These are phyloP conservation scores for Urocynchramus pylzowi DNA, from an alignment of 2,113 vertebrate species.

Conservation along the genomic window DNA sequence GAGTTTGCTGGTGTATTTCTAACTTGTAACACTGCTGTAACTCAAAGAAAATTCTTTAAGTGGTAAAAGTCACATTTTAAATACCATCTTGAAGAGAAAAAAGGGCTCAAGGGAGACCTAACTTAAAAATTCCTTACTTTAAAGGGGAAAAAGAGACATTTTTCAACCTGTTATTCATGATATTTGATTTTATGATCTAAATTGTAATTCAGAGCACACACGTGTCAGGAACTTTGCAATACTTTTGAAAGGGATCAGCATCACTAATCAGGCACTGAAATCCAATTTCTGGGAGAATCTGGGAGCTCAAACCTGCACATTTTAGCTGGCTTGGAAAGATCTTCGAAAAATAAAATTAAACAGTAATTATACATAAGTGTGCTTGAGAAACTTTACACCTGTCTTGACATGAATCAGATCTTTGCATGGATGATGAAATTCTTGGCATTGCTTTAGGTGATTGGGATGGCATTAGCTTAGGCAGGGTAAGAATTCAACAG, in stretches of 20 bases:
- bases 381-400: conserved; percentile 55
- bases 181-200: conserved; percentile 1
- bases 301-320: neutral
- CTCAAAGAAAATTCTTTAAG: neutral
- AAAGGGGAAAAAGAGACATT: neutral
- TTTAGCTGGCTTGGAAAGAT: conserved; percentile 12
- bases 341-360: conserved; percentile 55
- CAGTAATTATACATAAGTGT: conserved; percentile 36
- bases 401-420: conserved; percentile 55
- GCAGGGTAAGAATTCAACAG: conserved; percentile 22
- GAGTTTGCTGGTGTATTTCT: neutral
- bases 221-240: neutral
- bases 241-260: conserved; percentile 18
- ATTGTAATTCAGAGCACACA: neutral
- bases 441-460: conserved; percentile 51
- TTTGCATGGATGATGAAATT: conserved; percentile 49
- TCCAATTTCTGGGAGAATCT: conserved; percentile 23
- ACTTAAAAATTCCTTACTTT: neutral
- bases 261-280: conserved; percentile 29
- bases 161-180: neutral
- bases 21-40: neutral
- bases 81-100: neutral
- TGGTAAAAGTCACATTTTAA: neutral
- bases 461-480: conserved; percentile 22
- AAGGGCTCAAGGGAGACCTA: neutral